Evolutionary conservation across 2,113 vertebrate species (phyloP), one percentile per base, ranked within the genome.

Genomic region (Oryzias javanicus): DNA sequence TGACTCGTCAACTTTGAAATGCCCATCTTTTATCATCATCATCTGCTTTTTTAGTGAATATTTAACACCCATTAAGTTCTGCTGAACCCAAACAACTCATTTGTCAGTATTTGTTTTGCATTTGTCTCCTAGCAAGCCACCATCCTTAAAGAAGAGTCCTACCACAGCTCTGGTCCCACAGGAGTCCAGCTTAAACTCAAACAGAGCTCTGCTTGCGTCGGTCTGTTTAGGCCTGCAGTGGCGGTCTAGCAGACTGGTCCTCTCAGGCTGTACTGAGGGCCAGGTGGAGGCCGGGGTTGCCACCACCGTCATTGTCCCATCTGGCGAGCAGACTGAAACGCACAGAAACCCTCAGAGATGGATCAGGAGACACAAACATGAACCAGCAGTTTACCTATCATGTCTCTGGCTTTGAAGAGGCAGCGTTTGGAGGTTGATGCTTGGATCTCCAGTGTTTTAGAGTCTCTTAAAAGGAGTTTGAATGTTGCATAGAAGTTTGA

Each of bases 81-180:
- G 10, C 10, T 35, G 35, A 35, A 12, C 35, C 35, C 35, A 35
- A 35, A 35, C 35, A 35, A 35, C 35, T 10, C 10, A 35, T 35
- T 35, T 35, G 7, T 8, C 29, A 35, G 8, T 6, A 35, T 35
- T 8, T 12, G 35, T 35, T 35, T 35, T 35, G 10, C 35, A 35
- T 35, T 35, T 35, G 35, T 35, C 35, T 12, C 10, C 10, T 35
- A 35, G 35, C 35, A 35, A 35, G 7, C 10, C 6, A 8, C 16
- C 27, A 41, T 10, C n/a, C 1, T 19, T 13, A 48, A 4, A 46
- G 6, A 17, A 17, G 8, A 42, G 12, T 54, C 1, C 1, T 77
- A 88, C 88, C 84, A 48, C 72, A 10, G 63, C 41, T 48, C 64
- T 85, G 48, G 91, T 91, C 3, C 88, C 88, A 72, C 91, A 92